Percentiles rank a stretch among this genome's conserved stretches.
Conservation (phyloP, 2,113 vertebrate genomes). For the Sorex araneus region DNA sequence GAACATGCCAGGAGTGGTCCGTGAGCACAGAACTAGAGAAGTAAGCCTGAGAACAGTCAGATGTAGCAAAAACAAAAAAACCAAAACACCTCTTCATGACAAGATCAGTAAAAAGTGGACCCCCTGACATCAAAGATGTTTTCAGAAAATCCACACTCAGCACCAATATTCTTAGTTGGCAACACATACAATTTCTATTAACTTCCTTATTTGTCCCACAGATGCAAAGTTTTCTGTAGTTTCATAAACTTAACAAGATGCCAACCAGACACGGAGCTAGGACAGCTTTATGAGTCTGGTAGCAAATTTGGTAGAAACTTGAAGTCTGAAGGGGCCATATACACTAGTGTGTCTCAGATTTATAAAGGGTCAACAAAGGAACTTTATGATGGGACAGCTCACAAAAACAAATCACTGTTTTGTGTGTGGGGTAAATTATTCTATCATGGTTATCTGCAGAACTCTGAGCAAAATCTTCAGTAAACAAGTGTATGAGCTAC, state of each 20-base stretch:
- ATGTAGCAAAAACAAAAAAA: background rate
- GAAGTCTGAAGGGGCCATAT: background rate
- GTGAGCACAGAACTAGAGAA: too few relatives aligned
- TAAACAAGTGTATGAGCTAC: background rate
- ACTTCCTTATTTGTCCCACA: slow-evolving; percentile 7
- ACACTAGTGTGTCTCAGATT: background rate
- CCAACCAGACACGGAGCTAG: background rate
- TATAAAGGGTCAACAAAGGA: background rate
- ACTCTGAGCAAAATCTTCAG: slow-evolving; percentile 25
- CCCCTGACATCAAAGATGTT: slow-evolving; percentile 42
- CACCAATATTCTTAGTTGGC: background rate
- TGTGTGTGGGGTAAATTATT: background rate
- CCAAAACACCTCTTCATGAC: background rate
- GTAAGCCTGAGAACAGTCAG: too few relatives aligned
- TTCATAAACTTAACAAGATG: background rate
- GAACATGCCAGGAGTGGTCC: too few relatives aligned
- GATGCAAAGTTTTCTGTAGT: background rate
- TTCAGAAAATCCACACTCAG: background rate
- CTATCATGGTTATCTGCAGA: background rate
- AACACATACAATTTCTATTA: background rate
- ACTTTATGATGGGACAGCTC: background rate
- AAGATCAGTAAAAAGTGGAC: background rate
- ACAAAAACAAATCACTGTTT: slow-evolving; percentile 61
- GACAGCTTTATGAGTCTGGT: background rate
- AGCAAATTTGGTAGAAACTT: slow-evolving; percentile 10